A percentile compares a stretch with the other conserved stretches of the same genome.
Conservation (phyloP, 2,888 invertebrate genomes). For the Clitarchus hookeri region DNA sequence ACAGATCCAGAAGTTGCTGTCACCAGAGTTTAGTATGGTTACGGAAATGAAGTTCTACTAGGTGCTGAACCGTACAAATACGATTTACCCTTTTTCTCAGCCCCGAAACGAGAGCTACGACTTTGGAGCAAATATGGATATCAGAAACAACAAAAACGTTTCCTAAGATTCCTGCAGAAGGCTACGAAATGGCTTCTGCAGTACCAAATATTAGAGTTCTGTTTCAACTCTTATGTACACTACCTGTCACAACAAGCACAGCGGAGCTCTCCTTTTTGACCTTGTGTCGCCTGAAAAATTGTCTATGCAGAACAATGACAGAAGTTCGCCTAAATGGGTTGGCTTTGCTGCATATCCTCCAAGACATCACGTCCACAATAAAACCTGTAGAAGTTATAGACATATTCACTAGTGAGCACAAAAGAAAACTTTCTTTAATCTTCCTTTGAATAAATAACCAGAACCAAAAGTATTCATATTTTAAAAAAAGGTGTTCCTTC, state of each 20-base stretch:
- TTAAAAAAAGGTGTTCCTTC: neutral
- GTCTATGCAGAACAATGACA: neutral
- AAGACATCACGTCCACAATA: neutral
- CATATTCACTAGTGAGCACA: neutral
- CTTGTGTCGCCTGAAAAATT: neutral
- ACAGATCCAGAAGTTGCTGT: constrained; percentile 18
- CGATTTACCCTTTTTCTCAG: neutral
- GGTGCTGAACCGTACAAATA: constrained; percentile 11
- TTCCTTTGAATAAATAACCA: neutral
- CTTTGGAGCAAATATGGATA: neutral
- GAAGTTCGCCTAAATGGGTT: constrained; percentile 3
- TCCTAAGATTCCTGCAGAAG: neutral
- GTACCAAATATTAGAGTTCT: constrained; percentile 11
- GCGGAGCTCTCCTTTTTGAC: neutral
- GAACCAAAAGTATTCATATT: neutral
- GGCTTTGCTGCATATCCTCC: constrained; percentile 17
- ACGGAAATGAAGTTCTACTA: neutral
- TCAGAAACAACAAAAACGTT: neutral
- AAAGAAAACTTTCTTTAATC: neutral
- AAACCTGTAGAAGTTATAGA: neutral
- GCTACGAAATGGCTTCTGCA: neutral
- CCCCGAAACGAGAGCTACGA: neutral
- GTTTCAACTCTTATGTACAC: neutral
- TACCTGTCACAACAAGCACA: constrained; percentile 6
- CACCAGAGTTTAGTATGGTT: constrained; percentile 11